Conservation (phyloP, 2,113 vertebrate species). For the Neolamprologus sp. region DNA sequence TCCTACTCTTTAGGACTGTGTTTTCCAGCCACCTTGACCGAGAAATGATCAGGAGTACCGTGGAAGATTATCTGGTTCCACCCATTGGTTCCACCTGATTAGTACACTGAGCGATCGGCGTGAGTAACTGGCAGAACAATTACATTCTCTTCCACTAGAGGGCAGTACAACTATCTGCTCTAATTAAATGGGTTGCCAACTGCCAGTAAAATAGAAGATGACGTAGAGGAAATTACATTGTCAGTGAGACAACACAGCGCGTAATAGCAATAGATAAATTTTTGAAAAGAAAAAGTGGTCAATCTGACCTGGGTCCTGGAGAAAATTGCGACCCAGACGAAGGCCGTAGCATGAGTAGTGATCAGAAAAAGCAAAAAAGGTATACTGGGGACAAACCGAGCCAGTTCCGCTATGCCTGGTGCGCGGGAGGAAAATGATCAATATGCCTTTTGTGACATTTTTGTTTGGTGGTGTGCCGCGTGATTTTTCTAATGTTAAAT, state of each 20-base stretch:
- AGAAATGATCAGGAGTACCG: background rate
- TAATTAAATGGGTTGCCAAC: background rate
- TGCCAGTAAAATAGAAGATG: background rate
- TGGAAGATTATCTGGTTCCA: background rate
- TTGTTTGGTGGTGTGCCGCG: background rate
- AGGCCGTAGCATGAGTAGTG: background rate
- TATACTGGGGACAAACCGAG: background rate
- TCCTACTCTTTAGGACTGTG: background rate
- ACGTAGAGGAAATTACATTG: background rate
- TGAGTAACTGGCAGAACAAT: background rate
- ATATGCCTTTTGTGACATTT: background rate
- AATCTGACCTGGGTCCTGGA: background rate
- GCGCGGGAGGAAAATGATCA: fast-evolving
- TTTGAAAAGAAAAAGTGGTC: background rate
- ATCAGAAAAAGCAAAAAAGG: background rate
- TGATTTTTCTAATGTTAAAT: background rate
- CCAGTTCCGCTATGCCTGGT: background rate
- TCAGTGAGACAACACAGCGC: background rate
- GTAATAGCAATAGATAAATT: background rate
- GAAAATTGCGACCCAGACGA: background rate
- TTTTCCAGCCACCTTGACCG: background rate
- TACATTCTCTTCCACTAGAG: background rate
- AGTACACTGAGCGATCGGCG: background rate
- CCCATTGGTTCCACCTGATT: background rate
- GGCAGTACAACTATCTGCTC: background rate